Evolutionary conservation across 2,797 vertebrate genomes (phyloP).

Genomic region (Eupleurogrammus muticus): DNA sequence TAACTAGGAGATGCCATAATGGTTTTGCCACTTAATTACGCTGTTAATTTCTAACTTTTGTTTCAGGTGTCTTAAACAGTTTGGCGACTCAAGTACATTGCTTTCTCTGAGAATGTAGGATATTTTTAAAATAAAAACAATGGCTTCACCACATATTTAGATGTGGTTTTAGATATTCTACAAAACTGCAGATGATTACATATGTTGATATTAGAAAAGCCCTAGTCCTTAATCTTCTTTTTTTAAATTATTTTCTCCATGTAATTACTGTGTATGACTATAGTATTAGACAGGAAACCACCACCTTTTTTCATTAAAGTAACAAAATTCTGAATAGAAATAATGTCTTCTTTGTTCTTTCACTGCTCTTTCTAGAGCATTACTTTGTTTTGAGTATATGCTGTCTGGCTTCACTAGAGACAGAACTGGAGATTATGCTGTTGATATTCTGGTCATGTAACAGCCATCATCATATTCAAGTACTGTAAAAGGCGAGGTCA

Average conservation of each 20-base stretch:
- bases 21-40: slow-evolving; percentile 85
- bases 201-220: slow-evolving; percentile 12
- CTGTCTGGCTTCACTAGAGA: slow-evolving; percentile 70
- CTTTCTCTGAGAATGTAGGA: slow-evolving; percentile 30
- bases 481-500: slow-evolving; percentile 88
- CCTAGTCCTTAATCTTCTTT: slow-evolving; percentile 13
- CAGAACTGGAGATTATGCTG: slow-evolving; percentile 70
- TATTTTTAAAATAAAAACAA: slow-evolving; percentile 18
- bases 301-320: slow-evolving; percentile 26
- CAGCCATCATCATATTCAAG: slow-evolving; percentile 89
- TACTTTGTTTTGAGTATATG: slow-evolving; percentile 72
- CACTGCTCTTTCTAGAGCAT: slow-evolving; percentile 48
- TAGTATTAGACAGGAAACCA: slow-evolving; percentile 23
- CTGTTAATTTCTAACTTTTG: slow-evolving; percentile 85
- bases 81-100: slow-evolving; percentile 55
- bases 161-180: slow-evolving; percentile 14
- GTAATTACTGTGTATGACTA: slow-evolving; percentile 15
- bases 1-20: slow-evolving; percentile 85
- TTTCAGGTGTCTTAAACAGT: slow-evolving; percentile 74
- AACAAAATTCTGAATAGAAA: slow-evolving; percentile 55
- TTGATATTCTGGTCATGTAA: slow-evolving; percentile 88
- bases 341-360: slow-evolving; percentile 61
- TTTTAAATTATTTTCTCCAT: slow-evolving; percentile 44
- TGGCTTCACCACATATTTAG: slow-evolving; percentile 1
- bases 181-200: slow-evolving; percentile 16